A percentile compares a stretch with the other conserved stretches of the same genome.
phyloP scores from a whole-genome alignment of 1,140 invertebrate species.

The Teleopsis dalmanni region DNA sequence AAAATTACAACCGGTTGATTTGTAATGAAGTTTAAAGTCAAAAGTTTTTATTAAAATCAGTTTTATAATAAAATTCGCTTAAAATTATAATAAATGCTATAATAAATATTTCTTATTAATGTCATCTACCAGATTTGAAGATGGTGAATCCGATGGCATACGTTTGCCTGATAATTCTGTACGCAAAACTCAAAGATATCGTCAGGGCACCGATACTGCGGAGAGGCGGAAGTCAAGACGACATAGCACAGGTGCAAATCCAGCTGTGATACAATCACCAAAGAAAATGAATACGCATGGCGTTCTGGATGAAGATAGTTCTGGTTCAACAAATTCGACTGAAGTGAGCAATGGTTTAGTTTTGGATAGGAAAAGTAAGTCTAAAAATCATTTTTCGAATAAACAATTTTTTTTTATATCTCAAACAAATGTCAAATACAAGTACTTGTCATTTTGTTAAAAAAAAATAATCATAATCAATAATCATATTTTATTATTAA shows the following conservation, averaged over 20 bases:
- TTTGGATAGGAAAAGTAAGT: conserved; percentile 33
- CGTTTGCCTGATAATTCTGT: conserved; percentile 67
- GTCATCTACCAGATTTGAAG: conserved; percentile 34
- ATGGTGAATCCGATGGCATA: conserved; percentile 41
- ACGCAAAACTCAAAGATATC: conserved; percentile 65
- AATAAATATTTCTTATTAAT: conserved; percentile 3
- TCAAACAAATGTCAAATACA: no score
- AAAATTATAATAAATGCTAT: no score
- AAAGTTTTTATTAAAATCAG: no score
- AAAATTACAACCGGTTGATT: no score
- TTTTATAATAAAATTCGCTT: no score
- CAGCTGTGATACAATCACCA: conserved; percentile 40
- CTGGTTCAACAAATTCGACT: conserved; percentile 37
- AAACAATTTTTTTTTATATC: no score
- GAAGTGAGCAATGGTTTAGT: conserved; percentile 37
- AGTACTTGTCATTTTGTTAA: no score
- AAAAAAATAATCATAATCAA: no score
- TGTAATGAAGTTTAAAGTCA: no score
- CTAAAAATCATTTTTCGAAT: no score
- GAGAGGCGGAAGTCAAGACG: conserved; percentile 68
- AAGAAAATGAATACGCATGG: conserved; percentile 30
- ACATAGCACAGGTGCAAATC: conserved; percentile 61
- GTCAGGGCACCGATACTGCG: conserved; percentile 52
- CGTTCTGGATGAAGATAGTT: conserved; percentile 44
- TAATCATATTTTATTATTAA: not conserved